phyloP scores from a whole-genome alignment of 2,888 invertebrate genomes.

The Dasypogon diadema region DNA sequence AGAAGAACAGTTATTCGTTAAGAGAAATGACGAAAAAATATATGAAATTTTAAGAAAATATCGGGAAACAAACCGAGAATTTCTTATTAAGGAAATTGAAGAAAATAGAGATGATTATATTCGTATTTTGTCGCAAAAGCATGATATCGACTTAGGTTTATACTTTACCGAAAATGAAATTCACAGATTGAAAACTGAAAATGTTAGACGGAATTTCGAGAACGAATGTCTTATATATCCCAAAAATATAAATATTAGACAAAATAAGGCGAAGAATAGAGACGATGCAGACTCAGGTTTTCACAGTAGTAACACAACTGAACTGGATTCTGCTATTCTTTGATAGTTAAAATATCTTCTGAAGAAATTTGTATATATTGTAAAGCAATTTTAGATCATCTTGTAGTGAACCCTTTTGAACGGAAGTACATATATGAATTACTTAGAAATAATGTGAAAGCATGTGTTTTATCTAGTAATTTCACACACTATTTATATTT shows the following conservation, averaged over 20 bases:
- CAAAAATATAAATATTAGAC: conserved; percentile 20
- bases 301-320: conserved; percentile 48
- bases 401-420: no score
- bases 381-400: no score
- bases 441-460: background rate
- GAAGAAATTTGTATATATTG: background rate
- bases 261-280: conserved; percentile 12
- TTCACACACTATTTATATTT: background rate
- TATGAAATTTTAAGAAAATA: background rate
- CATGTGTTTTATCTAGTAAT: background rate
- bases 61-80: conserved; percentile 5
- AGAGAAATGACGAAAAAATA: background rate
- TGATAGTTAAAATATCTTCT: background rate
- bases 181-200: background rate
- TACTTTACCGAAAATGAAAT: conserved; percentile 27
- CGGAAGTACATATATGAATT: no score
- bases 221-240: conserved; percentile 22
- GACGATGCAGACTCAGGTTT: conserved; percentile 54
- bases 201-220: background rate
- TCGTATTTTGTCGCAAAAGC: conserved; percentile 28
- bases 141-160: conserved; percentile 18
- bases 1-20: background rate
- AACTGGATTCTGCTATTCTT: background rate
- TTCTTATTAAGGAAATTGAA: conserved; percentile 13
- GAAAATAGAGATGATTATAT: conserved; percentile 45